These are phyloP conservation scores for Torymus tubicola DNA, from an alignment of 2,888 invertebrate species.

Conservation along the genomic window DNA sequence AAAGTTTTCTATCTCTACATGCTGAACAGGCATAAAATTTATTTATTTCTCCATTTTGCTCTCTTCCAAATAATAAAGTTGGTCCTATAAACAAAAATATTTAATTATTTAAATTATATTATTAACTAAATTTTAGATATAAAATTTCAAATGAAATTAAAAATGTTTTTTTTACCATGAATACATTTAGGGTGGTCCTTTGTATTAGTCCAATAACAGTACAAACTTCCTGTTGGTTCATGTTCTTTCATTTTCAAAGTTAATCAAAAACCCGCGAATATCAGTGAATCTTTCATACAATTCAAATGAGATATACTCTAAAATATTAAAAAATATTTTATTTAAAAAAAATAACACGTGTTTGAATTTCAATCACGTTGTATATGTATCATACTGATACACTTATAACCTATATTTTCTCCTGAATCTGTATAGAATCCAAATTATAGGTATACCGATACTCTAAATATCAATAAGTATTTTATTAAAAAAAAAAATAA, in stretches of 20 bases:
- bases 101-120: slow-evolving; percentile 10
- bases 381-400: too few relatives aligned
- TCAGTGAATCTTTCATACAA: too few relatives aligned
- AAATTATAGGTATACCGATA: too few relatives aligned
- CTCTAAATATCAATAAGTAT: too few relatives aligned
- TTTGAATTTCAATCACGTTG: too few relatives aligned
- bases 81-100: slow-evolving; percentile 76
- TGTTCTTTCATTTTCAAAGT: slow-evolving; percentile 46
- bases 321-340: too few relatives aligned
- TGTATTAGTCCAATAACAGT: slow-evolving; percentile 76
- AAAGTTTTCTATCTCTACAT: slow-evolving; percentile 87
- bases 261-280: too few relatives aligned
- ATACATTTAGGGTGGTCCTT: slow-evolving; percentile 83
- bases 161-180: slow-evolving; percentile 79
- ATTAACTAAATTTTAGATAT: slow-evolving; percentile 2
- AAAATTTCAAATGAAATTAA: slow-evolving; percentile 36
- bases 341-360: too few relatives aligned
- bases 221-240: slow-evolving; percentile 56
- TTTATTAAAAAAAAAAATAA: too few relatives aligned
- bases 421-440: too few relatives aligned
- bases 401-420: too few relatives aligned
- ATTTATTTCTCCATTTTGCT: slow-evolving; percentile 75
- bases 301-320: too few relatives aligned
- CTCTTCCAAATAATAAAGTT: slow-evolving; percentile 82
- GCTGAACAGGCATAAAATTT: slow-evolving; percentile 90